A percentile compares a stretch with the other conserved stretches of the same genome.
These are phyloP conservation scores for Thymelicus sylvestris DNA, from an alignment of 2,888 invertebrate species.

Conservation along the genomic window DNA sequence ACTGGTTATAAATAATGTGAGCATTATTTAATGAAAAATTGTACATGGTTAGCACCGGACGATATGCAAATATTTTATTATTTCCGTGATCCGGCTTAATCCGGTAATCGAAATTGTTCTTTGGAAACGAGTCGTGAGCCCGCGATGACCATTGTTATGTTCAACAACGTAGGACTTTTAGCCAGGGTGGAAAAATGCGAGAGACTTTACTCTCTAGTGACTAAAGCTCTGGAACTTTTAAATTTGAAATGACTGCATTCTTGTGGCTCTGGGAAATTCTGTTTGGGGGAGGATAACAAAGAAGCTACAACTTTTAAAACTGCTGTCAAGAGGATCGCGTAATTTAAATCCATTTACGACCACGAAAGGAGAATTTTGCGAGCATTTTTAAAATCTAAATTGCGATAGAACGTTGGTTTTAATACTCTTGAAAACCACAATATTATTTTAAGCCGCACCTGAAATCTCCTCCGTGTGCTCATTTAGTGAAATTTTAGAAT, in stretches of 20 bases:
- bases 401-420: slow-evolving; percentile 14
- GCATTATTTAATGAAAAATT: no score
- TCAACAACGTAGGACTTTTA: slow-evolving; percentile 32
- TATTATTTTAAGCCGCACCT: slow-evolving; percentile 19
- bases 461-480: slow-evolving; percentile 15
- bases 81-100: no score
- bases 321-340: slow-evolving; percentile 30
- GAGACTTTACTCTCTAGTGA: slow-evolving; percentile 27
- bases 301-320: slow-evolving; percentile 33
- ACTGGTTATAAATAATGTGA: no score
- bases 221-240: slow-evolving; percentile 35
- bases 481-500: slow-evolving; percentile 9
- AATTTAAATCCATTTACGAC: slow-evolving; percentile 31
- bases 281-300: slow-evolving; percentile 34
- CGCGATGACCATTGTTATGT: slow-evolving; percentile 24
- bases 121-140: not conserved
- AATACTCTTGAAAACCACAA: slow-evolving; percentile 14
- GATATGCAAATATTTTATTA: no score
- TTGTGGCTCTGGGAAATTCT: slow-evolving; percentile 35
- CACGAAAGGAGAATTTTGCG: slow-evolving; percentile 17
- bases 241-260: slow-evolving; percentile 37
- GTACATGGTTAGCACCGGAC: no score
- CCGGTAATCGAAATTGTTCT: not conserved
- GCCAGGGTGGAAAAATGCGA: slow-evolving; percentile 31
- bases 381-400: slow-evolving; percentile 26